phyloP scores from a whole-genome alignment of 2,797 vertebrate species.

The Acomys russatus region DNA sequence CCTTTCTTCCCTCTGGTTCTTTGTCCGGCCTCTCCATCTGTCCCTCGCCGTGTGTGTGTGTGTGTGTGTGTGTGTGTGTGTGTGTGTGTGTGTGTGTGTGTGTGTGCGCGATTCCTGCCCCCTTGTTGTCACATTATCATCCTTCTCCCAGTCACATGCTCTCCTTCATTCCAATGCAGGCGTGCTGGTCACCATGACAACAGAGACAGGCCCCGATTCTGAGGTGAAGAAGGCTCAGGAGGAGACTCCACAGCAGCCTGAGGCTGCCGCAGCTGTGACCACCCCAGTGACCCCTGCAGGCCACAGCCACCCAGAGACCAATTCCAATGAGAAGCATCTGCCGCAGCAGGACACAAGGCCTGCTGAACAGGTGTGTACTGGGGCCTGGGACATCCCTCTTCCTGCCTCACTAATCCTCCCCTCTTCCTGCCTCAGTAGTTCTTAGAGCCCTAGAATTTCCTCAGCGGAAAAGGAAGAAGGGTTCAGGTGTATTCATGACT shows the following conservation, averaged over 20 bases:
- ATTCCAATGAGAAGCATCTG: conserved; percentile 85
- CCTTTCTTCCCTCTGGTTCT: conserved; percentile 44
- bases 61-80: no score
- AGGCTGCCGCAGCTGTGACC: conserved; percentile 71
- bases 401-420: background rate
- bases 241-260: conserved; percentile 88
- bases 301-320: conserved; percentile 84
- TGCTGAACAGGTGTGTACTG: conserved; percentile 91
- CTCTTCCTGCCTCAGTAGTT: background rate
- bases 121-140: conserved; percentile 10
- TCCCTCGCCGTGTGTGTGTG: conserved; percentile 33
- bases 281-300: conserved; percentile 73
- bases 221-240: conserved; percentile 90
- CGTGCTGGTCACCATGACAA: conserved; percentile 91
- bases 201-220: conserved; percentile 90
- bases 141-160: conserved; percentile 40
- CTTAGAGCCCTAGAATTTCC: background rate
- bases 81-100: no score
- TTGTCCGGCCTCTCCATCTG: conserved; percentile 79
- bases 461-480: background rate
- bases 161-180: conserved; percentile 86
- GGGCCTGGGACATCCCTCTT: background rate
- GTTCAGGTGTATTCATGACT: background rate
- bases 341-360: conserved; percentile 90
- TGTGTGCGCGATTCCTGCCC: conserved; percentile 74